Conservation (phyloP, 2,113 vertebrate species). For the Lagenorhynchus albirostris region DNA sequence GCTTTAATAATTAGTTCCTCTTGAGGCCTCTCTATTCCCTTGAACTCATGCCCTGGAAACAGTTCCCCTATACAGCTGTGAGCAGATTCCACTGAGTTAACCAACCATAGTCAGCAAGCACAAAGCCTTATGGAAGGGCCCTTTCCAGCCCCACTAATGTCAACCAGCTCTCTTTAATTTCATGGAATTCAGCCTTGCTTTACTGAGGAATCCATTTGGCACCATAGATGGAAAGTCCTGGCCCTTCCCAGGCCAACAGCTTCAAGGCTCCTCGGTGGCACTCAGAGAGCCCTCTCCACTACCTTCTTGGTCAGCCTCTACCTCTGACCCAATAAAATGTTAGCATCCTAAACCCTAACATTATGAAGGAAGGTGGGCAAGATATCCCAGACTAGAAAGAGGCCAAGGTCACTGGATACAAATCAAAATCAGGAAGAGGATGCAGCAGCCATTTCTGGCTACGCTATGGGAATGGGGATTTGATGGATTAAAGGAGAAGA, state of each 20-base stretch:
- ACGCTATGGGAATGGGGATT: neutral
- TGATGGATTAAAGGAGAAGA: neutral
- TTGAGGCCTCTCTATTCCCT: neutral
- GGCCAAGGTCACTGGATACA: neutral
- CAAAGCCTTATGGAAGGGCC: neutral
- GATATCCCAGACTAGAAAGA: neutral
- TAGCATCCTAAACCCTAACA: neutral
- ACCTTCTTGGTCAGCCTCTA: neutral
- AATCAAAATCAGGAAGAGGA: neutral
- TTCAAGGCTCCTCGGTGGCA: neutral
- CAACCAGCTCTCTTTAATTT: neutral
- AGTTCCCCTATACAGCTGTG: neutral
- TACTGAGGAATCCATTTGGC: neutral
- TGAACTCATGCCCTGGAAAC: slow-evolving; percentile 38
- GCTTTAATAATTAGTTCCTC: slow-evolving; percentile 43
- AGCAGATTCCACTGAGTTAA: slow-evolving; percentile 29
- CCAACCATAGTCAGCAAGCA: neutral
- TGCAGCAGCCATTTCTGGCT: neutral
- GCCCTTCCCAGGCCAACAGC: neutral
- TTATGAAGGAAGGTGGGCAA: neutral
- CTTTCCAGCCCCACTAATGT: neutral
- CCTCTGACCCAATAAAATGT: neutral
- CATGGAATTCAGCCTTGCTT: neutral
- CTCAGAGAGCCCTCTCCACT: neutral
- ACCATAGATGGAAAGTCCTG: neutral